Evolutionary conservation across 2,888 invertebrate genomes (phyloP).

Genomic region (Drosophila lacicola): DNA sequence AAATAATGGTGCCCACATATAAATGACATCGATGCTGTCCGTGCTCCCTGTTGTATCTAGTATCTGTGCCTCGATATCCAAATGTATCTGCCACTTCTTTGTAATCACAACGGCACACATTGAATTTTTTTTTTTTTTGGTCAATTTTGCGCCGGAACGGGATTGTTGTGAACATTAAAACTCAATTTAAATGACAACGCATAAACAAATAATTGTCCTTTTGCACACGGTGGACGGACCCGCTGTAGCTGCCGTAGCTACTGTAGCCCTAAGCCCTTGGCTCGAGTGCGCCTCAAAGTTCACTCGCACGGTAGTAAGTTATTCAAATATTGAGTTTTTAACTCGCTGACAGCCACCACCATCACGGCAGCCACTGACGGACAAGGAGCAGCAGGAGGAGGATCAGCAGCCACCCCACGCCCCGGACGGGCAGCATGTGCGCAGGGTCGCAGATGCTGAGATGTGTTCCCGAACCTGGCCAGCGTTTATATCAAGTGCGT

Average conservation of each 20-base stretch:
- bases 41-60: slow-evolving; percentile 6
- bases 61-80: slow-evolving; percentile 6
- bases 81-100: not conserved
- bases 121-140: slow-evolving; percentile 40
- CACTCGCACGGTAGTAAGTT: slow-evolving; percentile 80
- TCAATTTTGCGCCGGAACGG: slow-evolving; percentile 41
- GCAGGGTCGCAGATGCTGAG: slow-evolving; percentile 61
- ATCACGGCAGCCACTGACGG: not conserved
- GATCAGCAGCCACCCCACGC: slow-evolving; percentile 24
- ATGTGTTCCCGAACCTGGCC: slow-evolving; percentile 23
- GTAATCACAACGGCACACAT: slow-evolving; percentile 68
- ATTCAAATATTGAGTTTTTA: slow-evolving; percentile 81
- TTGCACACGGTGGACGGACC: slow-evolving; percentile 51
- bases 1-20: slow-evolving; percentile 81
- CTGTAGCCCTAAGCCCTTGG: slow-evolving; percentile 28
- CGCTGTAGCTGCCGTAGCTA: not conserved
- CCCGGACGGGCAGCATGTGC: slow-evolving; percentile 51
- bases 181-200: slow-evolving; percentile 84
- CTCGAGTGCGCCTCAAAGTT: slow-evolving; percentile 67
- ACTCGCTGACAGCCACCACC: slow-evolving; percentile 52
- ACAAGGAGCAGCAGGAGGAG: slow-evolving; percentile 9
- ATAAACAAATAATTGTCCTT: slow-evolving; percentile 84
- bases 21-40: slow-evolving; percentile 38
- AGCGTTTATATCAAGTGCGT: slow-evolving; percentile 41
- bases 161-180: slow-evolving; percentile 82